Evolutionary conservation across 1,140 invertebrate species (phyloP).

Genomic region (Cydia amplana): DNA sequence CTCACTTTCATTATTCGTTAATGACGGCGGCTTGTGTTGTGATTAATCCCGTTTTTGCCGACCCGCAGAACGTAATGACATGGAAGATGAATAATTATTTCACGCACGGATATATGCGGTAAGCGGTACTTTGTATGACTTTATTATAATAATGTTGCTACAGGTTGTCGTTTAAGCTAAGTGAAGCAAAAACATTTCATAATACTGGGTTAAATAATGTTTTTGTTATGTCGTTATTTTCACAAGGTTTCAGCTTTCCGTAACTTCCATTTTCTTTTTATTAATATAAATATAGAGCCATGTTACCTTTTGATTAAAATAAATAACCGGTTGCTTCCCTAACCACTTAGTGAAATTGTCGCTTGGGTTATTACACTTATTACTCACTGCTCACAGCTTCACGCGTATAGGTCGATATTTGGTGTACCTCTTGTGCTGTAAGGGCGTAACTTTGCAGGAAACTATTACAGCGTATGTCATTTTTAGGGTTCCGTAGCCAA

Average conservation of each 20-base stretch:
- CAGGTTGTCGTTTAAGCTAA: not conserved
- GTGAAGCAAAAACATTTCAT: not conserved
- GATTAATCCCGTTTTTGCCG: conserved; percentile 16
- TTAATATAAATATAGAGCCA: not conserved
- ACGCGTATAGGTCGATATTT: not conserved
- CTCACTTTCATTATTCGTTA: conserved; percentile 13
- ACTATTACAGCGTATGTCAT: not conserved
- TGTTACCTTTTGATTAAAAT: not conserved
- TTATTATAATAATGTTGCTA: not conserved
- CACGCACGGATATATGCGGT: conserved; percentile 5
- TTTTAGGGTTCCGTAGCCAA: too few relatives aligned
- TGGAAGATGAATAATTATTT: conserved; percentile 15
- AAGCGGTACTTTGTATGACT: conserved; percentile 1
- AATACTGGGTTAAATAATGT: too few relatives aligned
- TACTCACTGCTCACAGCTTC: conserved; percentile 10
- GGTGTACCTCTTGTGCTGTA: not conserved
- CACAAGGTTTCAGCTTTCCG: not conserved
- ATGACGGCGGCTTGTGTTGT: conserved; percentile 5
- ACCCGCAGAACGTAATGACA: conserved; percentile 14
- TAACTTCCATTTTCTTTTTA: not conserved
- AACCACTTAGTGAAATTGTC: conserved; percentile 1
- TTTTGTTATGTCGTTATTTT: too few relatives aligned
- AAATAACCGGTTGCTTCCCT: not conserved
- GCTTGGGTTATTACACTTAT: not conserved
- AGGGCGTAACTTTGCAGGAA: not conserved